Evolutionary conservation across 2,797 vertebrate genomes (phyloP).

Genomic region (Sebastes cheni): DNA sequence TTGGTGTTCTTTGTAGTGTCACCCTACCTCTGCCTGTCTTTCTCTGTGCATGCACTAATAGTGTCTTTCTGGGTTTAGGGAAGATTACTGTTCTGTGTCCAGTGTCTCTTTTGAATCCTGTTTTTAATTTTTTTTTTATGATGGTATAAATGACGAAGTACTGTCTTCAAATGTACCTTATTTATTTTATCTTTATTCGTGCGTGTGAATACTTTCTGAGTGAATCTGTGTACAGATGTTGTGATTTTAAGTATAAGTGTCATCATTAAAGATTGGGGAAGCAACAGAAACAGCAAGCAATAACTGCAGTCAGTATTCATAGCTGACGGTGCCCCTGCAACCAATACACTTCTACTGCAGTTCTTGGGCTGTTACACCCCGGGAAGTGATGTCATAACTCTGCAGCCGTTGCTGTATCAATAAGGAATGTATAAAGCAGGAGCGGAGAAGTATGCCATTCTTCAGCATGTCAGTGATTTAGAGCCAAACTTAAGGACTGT

Average conservation of each 20-base stretch:
- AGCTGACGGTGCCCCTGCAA: neutral
- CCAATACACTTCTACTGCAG: neutral
- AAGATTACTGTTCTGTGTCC: neutral
- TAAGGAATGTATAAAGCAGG: neutral
- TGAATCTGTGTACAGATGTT: neutral
- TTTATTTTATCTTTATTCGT: neutral
- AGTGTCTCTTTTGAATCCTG: neutral
- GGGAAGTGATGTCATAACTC: conserved; percentile 5
- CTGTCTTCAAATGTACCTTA: neutral
- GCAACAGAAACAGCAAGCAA: neutral
- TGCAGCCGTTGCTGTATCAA: neutral
- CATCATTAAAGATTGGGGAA: neutral
- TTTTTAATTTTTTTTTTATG: too few relatives aligned
- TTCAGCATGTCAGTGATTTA: neutral
- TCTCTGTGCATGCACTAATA: conserved; percentile 70
- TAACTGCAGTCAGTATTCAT: conserved; percentile 3
- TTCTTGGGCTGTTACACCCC: neutral
- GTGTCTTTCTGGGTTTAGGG: neutral
- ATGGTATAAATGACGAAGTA: neutral
- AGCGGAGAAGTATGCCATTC: neutral
- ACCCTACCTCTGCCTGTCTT: conserved; percentile 8
- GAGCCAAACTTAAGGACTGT: neutral
- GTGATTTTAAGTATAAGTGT: neutral
- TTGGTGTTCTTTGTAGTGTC: neutral
- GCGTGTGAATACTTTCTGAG: neutral